phyloP scores from a whole-genome alignment of 2,888 invertebrate genomes.

The Pardosa pseudoannulata region DNA sequence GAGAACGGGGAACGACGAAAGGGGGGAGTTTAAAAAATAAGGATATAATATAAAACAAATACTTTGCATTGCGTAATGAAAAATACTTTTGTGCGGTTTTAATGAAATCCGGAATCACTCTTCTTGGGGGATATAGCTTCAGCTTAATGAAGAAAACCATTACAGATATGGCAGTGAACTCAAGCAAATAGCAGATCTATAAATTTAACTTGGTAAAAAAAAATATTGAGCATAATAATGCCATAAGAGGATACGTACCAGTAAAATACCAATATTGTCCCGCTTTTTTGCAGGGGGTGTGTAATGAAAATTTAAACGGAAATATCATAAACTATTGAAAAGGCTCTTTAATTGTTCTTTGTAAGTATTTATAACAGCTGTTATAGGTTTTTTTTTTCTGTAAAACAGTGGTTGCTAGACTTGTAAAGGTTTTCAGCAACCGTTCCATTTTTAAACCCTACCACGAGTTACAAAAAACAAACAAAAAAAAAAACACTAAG shows the following conservation, averaged over 20 bases:
- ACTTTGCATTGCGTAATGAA: constrained; percentile 71
- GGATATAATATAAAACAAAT: constrained; percentile 71
- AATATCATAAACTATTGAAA: constrained; percentile 5
- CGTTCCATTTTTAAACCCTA: too few relatives aligned
- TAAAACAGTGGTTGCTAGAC: too few relatives aligned
- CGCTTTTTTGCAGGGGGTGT: background rate
- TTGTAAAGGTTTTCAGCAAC: too few relatives aligned
- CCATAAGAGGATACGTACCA: background rate
- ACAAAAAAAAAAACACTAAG: too few relatives aligned
- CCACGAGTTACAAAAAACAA: too few relatives aligned
- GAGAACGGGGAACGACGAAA: constrained; percentile 22
- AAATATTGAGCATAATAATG: too few relatives aligned
- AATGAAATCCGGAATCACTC: constrained; percentile 66
- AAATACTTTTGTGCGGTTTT: constrained; percentile 64
- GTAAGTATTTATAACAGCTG: too few relatives aligned
- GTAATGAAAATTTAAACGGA: constrained; percentile 8
- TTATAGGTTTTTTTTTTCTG: too few relatives aligned
- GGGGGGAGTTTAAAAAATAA: constrained; percentile 53
- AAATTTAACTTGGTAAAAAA: too few relatives aligned
- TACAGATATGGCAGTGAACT: background rate
- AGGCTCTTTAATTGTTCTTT: too few relatives aligned
- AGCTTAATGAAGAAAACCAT: constrained; percentile 6
- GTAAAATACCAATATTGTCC: background rate
- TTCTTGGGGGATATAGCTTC: constrained; percentile 5
- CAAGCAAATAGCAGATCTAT: background rate